phyloP scores from a whole-genome alignment of 2,113 vertebrate species.

The Pluvianellus socialis region DNA sequence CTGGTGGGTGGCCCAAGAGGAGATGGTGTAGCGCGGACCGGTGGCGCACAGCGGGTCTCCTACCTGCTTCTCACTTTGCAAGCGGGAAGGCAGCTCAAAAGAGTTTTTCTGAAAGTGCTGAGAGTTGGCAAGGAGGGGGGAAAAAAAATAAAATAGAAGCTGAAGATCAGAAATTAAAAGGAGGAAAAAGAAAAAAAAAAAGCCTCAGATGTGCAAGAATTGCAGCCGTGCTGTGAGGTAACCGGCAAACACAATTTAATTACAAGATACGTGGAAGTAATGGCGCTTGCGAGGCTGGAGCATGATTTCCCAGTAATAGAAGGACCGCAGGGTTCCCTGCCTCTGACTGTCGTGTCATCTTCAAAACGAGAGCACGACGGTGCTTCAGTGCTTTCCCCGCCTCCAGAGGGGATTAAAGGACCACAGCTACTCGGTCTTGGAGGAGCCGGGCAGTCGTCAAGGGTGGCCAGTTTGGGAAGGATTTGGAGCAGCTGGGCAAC shows the following conservation, averaged over 20 bases:
- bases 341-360: neutral
- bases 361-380: neutral
- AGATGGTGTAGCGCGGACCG: rapidly evolving
- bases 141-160: neutral
- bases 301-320: slow-evolving; percentile 31
- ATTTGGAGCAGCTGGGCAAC: neutral
- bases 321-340: slow-evolving; percentile 48
- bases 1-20: neutral
- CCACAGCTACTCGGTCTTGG: neutral
- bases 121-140: neutral
- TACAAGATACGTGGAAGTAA: slow-evolving; percentile 51
- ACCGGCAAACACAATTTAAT: slow-evolving; percentile 74
- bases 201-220: slow-evolving; percentile 57
- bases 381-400: neutral
- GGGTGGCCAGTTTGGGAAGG: rapidly evolving
- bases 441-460: neutral
- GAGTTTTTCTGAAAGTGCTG: neutral
- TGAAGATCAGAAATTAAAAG: neutral
- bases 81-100: neutral
- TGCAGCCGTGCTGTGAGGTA: slow-evolving; percentile 71
- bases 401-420: neutral
- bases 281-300: slow-evolving; percentile 41
- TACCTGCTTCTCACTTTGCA: neutral
- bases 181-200: neutral
- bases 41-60: neutral